phyloP scores from a whole-genome alignment of 2,797 vertebrate genomes.

The Heliangelus exortis region DNA sequence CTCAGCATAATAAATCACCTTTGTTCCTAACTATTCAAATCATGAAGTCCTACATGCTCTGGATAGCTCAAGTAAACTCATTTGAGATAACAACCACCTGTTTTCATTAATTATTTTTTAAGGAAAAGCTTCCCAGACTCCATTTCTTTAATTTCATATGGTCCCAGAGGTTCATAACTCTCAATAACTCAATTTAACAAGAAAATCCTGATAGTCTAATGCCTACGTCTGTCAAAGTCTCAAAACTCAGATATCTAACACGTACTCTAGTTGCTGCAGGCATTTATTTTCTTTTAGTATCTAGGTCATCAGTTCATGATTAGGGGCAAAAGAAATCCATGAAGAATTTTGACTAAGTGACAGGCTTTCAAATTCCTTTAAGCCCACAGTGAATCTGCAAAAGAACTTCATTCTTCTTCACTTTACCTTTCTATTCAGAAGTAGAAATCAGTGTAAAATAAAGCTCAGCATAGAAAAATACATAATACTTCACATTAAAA shows the following conservation, averaged over 20 bases:
- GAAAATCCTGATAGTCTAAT: constrained; percentile 41
- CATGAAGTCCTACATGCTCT: constrained; percentile 20
- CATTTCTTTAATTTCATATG: constrained; percentile 40
- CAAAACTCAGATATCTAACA: constrained; percentile 40
- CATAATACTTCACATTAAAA: background rate
- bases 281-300: constrained; percentile 61
- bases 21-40: constrained; percentile 36
- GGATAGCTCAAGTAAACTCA: constrained; percentile 17
- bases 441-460: background rate
- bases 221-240: constrained; percentile 22
- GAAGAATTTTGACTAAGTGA: constrained; percentile 23
- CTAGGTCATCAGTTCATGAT: constrained; percentile 66
- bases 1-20: constrained; percentile 67
- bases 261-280: constrained; percentile 37
- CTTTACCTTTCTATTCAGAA: background rate
- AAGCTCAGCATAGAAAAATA: background rate
- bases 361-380: constrained; percentile 37
- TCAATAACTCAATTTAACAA: constrained; percentile 47
- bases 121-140: constrained; percentile 31
- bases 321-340: constrained; percentile 36
- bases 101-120: constrained; percentile 7
- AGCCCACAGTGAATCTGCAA: background rate
- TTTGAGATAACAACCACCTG: constrained; percentile 59
- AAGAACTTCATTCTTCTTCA: background rate
- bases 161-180: constrained; percentile 37